These are phyloP conservation scores for Ia io DNA, from an alignment of 2,113 vertebrate genomes.

Conservation along the genomic window DNA sequence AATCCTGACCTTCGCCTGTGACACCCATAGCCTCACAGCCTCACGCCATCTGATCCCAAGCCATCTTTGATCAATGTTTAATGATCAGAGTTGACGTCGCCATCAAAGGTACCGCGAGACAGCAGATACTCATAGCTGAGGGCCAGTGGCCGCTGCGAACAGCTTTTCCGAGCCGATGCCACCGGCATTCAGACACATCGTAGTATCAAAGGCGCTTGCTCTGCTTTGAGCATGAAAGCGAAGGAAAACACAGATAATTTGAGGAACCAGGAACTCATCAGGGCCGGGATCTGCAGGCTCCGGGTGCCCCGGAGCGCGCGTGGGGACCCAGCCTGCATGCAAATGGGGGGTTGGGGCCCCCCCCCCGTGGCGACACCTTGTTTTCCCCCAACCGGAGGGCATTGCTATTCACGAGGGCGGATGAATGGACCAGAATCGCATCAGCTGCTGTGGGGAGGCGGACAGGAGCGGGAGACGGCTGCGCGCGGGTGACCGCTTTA, in stretches of 20 bases:
- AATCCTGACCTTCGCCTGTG: conserved; percentile 26
- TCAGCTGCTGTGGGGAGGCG: conserved; percentile 76
- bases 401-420: conserved; percentile 79
- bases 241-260: conserved; percentile 83
- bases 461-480: conserved; percentile 83
- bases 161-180: conserved; percentile 75
- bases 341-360: conserved; percentile 68
- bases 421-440: conserved; percentile 81
- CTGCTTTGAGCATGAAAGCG: conserved; percentile 85
- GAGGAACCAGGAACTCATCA: conserved; percentile 80
- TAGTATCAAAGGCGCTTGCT: conserved; percentile 81
- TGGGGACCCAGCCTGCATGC: conserved; percentile 66
- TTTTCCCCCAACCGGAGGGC: conserved; percentile 73
- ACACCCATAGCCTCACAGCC: conserved; percentile 63
- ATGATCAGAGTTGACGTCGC: conserved; percentile 81
- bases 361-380: conserved; percentile 54
- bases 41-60: conserved; percentile 78
- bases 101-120: conserved; percentile 76
- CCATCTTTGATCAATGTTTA: conserved; percentile 82
- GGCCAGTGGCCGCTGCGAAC: conserved; percentile 76
- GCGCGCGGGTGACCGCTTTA: conserved; percentile 81
- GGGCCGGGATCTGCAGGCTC: conserved; percentile 70
- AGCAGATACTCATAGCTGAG: conserved; percentile 82
- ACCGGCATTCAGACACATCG: conserved; percentile 77
- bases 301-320: neutral